Percentiles rank a stretch among this genome's conserved stretches.
phyloP scores from a whole-genome alignment of 2,888 invertebrate genomes.

The Lycia hirtaria region DNA sequence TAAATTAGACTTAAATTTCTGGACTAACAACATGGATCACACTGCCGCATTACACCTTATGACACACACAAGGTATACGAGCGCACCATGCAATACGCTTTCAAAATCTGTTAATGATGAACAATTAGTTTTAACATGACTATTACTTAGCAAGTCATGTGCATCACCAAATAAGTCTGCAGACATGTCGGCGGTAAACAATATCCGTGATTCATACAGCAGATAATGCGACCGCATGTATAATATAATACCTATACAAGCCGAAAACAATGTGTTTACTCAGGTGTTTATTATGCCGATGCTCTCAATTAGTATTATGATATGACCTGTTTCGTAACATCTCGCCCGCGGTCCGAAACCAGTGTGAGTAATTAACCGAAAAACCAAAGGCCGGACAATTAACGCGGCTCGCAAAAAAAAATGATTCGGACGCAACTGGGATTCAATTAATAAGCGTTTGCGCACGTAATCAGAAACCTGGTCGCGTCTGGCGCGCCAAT shows the following conservation, averaged over 20 bases:
- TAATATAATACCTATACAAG: constrained; percentile 52
- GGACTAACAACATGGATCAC: no score
- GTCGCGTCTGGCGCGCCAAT: constrained; percentile 49
- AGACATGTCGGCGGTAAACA: constrained; percentile 61
- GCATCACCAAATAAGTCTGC: constrained; percentile 60
- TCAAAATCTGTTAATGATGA: constrained; percentile 29
- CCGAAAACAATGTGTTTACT: constrained; percentile 52
- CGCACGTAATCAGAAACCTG: constrained; percentile 60
- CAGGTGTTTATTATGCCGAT: constrained; percentile 40
- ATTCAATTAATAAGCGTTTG: constrained; percentile 67
- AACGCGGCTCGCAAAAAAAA: constrained; percentile 50
- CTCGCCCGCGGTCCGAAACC: constrained; percentile 42
- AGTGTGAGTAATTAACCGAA: constrained; percentile 51
- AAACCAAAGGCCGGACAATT: constrained; percentile 56
- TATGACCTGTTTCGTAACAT: constrained; percentile 46
- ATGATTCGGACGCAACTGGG: constrained; percentile 50
- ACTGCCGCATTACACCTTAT: no score
- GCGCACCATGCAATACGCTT: constrained; percentile 7
- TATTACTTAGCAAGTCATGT: constrained; percentile 45
- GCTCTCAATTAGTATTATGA: constrained; percentile 30
- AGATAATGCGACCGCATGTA: constrained; percentile 55
- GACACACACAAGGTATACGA: no score
- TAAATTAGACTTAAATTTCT: no score
- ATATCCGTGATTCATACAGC: constrained; percentile 65
- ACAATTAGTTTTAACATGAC: constrained; percentile 51